Evolutionary conservation across 1,140 invertebrate species (phyloP).

Genomic region (Tetragnatha versicolor): DNA sequence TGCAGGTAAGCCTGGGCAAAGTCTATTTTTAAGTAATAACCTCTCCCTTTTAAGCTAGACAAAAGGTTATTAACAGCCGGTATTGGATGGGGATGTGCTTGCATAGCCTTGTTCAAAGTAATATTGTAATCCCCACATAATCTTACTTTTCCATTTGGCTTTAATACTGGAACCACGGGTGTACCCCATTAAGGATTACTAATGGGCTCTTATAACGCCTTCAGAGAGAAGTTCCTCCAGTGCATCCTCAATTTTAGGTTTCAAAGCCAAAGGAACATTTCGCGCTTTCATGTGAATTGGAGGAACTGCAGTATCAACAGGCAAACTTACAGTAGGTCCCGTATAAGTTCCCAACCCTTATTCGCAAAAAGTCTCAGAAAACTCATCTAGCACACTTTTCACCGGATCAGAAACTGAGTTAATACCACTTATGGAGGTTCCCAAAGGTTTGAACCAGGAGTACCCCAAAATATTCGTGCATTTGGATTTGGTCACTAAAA

Average conservation of each 20-base stretch:
- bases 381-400: background rate
- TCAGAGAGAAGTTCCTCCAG: too few species aligned
- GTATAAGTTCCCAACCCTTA: background rate
- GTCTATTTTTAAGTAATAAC: constrained; percentile 59
- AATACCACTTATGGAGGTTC: background rate
- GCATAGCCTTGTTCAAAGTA: constrained; percentile 60
- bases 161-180: too few species aligned
- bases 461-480: too few species aligned
- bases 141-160: too few species aligned
- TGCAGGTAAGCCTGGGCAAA: constrained; percentile 59
- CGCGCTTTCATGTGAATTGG: too few species aligned
- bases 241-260: too few species aligned
- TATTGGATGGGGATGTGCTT: background rate
- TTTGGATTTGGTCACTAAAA: too few species aligned
- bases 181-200: too few species aligned
- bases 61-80: background rate
- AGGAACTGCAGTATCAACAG: background rate
- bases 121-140: too few species aligned
- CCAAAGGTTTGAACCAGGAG: too few species aligned
- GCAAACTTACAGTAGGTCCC: background rate
- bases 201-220: too few species aligned
- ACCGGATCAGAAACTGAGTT: background rate
- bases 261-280: too few species aligned
- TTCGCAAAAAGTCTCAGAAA: background rate
- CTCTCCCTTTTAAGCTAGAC: background rate